phyloP scores from a whole-genome alignment of 2,888 invertebrate species.

The Drosophila neutralis region DNA sequence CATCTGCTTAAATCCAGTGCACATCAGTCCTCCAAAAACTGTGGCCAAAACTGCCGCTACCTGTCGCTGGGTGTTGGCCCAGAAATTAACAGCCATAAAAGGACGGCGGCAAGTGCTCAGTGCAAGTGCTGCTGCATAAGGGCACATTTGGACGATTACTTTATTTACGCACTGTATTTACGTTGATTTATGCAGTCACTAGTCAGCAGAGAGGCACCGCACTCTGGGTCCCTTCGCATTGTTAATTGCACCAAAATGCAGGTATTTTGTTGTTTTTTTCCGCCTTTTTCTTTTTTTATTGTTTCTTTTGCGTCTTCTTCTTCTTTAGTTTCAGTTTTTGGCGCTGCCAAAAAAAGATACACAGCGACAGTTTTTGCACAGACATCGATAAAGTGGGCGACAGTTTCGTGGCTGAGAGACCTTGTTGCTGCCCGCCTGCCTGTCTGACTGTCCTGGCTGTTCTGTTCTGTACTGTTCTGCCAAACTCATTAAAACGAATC shows the following conservation, averaged over 20 bases:
- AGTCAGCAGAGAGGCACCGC: slow-evolving; percentile 19
- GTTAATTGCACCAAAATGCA: slow-evolving; percentile 80
- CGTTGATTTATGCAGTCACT: slow-evolving; percentile 75
- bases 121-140: slow-evolving; percentile 41
- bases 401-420: slow-evolving; percentile 23
- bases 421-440: slow-evolving; percentile 43
- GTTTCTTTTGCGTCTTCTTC: slow-evolving; percentile 3
- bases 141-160: slow-evolving; percentile 72
- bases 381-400: slow-evolving; percentile 45
- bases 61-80: slow-evolving; percentile 68
- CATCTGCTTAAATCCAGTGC: slow-evolving; percentile 24
- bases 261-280: slow-evolving; percentile 33
- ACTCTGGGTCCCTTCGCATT: slow-evolving; percentile 33
- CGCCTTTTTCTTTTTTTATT: slow-evolving; percentile 1
- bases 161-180: slow-evolving; percentile 76
- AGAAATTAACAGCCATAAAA: slow-evolving; percentile 64
- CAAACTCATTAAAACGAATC: slow-evolving; percentile 79
- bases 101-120: slow-evolving; percentile 15
- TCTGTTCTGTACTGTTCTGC: slow-evolving; percentile 72
- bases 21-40: slow-evolving; percentile 10
- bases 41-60: slow-evolving; percentile 22
- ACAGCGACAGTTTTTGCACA: slow-evolving; percentile 70
- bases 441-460: slow-evolving; percentile 25
- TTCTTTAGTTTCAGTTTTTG: slow-evolving; percentile 38
- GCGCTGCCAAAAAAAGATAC: slow-evolving; percentile 65